Evolutionary conservation across 2,888 invertebrate genomes (phyloP).

Genomic region (Phlogophora meticulosa): DNA sequence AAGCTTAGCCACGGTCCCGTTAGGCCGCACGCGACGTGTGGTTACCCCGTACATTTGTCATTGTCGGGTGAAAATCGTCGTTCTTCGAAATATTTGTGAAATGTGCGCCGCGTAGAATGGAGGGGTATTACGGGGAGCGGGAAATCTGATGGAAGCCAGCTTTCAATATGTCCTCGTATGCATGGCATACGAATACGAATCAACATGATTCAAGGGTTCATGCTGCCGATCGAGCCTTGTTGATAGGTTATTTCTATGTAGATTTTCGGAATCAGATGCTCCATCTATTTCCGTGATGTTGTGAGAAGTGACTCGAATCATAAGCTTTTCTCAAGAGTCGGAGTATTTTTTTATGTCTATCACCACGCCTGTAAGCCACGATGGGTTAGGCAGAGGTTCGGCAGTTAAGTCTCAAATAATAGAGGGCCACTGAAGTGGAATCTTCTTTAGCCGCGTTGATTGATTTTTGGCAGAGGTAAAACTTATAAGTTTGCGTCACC

Average conservation of each 20-base stretch:
- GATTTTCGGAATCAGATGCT: conserved; percentile 37
- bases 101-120: conserved; percentile 47
- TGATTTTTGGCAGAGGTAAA: too few relatives aligned
- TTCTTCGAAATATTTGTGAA: conserved; percentile 57
- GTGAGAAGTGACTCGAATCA: conserved; percentile 25
- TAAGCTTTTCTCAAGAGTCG: background rate
- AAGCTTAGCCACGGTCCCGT: conserved; percentile 16
- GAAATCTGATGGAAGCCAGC: conserved; percentile 59
- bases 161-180: conserved; percentile 56
- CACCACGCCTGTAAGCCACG: too few relatives aligned
- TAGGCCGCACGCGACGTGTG: conserved; percentile 34
- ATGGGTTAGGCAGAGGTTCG: too few relatives aligned
- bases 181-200: conserved; percentile 49
- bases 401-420: too few relatives aligned
- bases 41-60: conserved; percentile 58
- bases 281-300: conserved; percentile 14
- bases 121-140: conserved; percentile 42
- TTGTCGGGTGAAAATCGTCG: conserved; percentile 55
- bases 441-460: too few relatives aligned
- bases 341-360: conserved; percentile 1
- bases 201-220: conserved; percentile 41
- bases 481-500: too few relatives aligned
- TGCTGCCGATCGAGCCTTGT: conserved; percentile 27
- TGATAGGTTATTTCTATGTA: conserved; percentile 52
- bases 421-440: too few relatives aligned